Evolutionary conservation across 2,113 vertebrate genomes (phyloP).

Genomic region (Zosterops hypoxanthus): DNA sequence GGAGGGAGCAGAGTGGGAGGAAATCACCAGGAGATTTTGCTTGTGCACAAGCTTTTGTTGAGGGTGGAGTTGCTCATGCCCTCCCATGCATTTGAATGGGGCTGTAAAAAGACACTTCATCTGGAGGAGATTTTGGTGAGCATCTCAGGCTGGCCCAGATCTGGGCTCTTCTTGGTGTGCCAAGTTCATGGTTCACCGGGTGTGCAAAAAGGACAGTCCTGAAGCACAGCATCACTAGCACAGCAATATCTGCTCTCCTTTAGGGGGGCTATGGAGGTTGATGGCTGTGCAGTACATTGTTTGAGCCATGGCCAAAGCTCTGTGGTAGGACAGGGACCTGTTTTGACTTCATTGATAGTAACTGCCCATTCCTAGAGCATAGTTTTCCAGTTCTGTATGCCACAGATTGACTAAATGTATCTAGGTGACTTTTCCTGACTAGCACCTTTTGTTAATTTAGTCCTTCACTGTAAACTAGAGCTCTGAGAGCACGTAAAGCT

Average conservation of each 20-base stretch:
- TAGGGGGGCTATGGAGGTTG: fast-evolving
- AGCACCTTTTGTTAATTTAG: not conserved
- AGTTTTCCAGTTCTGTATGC: not conserved
- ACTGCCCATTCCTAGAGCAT: not conserved
- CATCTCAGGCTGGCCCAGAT: not conserved
- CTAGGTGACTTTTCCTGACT: not conserved
- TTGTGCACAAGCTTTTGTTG: not conserved
- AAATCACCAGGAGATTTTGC: conserved; percentile 18
- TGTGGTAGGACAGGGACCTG: not conserved
- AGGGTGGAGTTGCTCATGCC: not conserved
- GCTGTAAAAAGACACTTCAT: not conserved
- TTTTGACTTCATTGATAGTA: not conserved
- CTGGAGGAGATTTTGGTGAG: not conserved
- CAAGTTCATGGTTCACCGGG: not conserved
- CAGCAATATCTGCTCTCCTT: not conserved
- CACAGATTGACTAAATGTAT: fast-evolving
- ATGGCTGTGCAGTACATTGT: not conserved
- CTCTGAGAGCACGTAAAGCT: not conserved
- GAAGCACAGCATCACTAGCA: not conserved
- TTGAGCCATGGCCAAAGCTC: not conserved
- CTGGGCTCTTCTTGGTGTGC: not conserved
- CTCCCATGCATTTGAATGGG: not conserved
- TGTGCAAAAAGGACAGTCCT: not conserved
- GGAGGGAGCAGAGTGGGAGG: conserved; percentile 34
- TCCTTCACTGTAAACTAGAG: not conserved